Conservation (phyloP, 2,113 vertebrate genomes). For the Sapayoa aenigma region DNA sequence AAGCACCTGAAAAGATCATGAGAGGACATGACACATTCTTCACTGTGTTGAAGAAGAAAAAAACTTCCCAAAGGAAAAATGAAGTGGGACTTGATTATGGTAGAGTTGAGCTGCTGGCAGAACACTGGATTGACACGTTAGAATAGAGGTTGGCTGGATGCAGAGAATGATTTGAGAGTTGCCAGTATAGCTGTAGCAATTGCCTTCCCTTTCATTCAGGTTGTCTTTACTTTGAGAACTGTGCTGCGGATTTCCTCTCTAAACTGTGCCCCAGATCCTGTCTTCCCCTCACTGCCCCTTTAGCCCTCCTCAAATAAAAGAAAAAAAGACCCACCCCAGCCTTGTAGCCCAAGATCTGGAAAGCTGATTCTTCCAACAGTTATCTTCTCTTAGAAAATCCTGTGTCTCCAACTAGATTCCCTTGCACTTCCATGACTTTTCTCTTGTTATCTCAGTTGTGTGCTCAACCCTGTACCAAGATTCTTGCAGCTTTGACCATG, state of each 20-base stretch:
- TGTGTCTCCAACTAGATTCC: background rate
- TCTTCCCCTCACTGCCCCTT: background rate
- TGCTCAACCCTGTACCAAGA: background rate
- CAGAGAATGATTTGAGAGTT: background rate
- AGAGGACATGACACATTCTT: background rate
- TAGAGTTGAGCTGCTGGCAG: background rate
- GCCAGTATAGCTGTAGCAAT: background rate
- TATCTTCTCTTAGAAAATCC: background rate
- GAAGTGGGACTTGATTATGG: background rate
- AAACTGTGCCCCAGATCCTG: background rate
- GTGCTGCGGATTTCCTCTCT: background rate
- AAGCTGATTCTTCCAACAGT: background rate
- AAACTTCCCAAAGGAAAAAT: background rate
- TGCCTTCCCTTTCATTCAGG: background rate
- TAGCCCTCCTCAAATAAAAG: background rate
- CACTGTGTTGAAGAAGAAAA: background rate
- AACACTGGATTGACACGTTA: background rate
- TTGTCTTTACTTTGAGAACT: background rate
- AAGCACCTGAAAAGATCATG: background rate
- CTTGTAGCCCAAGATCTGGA: background rate
- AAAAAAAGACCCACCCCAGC: background rate
- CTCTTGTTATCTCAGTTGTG: background rate
- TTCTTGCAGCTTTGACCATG: background rate
- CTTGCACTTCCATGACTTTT: fast-evolving
- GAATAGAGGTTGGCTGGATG: background rate